phyloP scores from a whole-genome alignment of 2,797 vertebrate species.

The Aulostomus chinensis region DNA sequence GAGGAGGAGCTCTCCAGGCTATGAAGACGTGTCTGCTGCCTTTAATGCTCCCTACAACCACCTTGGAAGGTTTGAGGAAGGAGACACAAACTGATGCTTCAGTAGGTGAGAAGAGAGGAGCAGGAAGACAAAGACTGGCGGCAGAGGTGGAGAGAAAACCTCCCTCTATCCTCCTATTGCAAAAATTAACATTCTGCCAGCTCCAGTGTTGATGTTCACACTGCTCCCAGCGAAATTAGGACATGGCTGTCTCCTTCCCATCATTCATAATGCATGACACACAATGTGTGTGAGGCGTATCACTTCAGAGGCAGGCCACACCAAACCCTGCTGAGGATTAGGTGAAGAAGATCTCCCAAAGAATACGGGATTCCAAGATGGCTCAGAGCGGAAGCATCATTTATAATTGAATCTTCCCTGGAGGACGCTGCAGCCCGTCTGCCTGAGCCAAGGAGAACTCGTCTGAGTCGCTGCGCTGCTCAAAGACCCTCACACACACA shows the following conservation, averaged over 20 bases:
- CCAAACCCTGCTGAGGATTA: conserved; percentile 70
- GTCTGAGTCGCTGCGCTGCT: conserved; percentile 32
- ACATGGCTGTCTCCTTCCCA: conserved; percentile 63
- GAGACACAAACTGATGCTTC: conserved; percentile 4
- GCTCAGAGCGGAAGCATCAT: conserved; percentile 77
- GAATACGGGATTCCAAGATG: conserved; percentile 77
- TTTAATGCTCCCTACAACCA: conserved; percentile 61
- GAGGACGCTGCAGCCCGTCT: conserved; percentile 64
- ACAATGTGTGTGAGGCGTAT: conserved; percentile 53
- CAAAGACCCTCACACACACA: conserved; percentile 44
- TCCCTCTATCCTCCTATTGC: conserved; percentile 19
- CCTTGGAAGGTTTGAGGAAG: too few relatives aligned
- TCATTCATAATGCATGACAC: conserved; percentile 74
- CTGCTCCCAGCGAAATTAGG: conserved; percentile 62
- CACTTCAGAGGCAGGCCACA: conserved; percentile 60
- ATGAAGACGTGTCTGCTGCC: conserved; percentile 65
- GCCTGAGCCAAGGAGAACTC: too few relatives aligned
- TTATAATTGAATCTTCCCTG: conserved; percentile 81
- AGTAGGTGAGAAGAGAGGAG: conserved; percentile 19
- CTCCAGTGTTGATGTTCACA: conserved; percentile 43
- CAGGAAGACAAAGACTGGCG: conserved; percentile 19
- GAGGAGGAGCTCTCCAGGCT: conserved; percentile 43
- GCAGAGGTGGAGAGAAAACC: conserved; percentile 31
- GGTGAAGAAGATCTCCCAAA: conserved; percentile 72
- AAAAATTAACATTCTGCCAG: conserved; percentile 55